Evolutionary conservation across 2,113 vertebrate genomes (phyloP).

Genomic region (Mesoclemmys tuberculata): DNA sequence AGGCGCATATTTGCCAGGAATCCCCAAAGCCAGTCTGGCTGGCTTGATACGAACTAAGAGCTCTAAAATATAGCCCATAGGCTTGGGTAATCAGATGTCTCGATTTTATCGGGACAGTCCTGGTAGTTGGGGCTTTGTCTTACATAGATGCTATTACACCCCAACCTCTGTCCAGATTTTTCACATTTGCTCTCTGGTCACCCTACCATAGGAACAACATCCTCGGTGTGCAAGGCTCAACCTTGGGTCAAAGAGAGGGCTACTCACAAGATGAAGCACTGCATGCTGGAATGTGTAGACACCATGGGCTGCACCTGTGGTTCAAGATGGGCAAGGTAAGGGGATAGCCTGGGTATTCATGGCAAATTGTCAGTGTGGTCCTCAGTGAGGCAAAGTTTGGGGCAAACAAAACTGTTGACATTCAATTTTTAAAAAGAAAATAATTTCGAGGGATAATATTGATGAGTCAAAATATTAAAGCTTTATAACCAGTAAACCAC

Average conservation of each 20-base stretch:
- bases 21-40: neutral
- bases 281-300: neutral
- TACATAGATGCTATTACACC: too few relatives aligned
- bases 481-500: neutral
- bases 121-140: too few relatives aligned
- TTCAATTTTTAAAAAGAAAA: neutral
- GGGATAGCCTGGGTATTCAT: neutral
- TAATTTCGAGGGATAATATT: neutral
- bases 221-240: rapidly evolving
- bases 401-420: neutral
- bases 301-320: neutral
- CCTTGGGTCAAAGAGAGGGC: neutral
- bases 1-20: neutral
- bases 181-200: neutral
- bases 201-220: neutral
- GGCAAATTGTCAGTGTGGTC: neutral
- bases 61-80: neutral
- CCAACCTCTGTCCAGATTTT: too few relatives aligned
- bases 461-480: neutral
- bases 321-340: neutral
- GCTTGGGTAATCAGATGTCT: too few relatives aligned
- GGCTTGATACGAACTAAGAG: neutral
- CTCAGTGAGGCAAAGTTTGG: neutral
- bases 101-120: too few relatives aligned
- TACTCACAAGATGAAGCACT: rapidly evolving